These are phyloP conservation scores for Darevskia mixta DNA, from an alignment of 2,797 vertebrate species.

Conservation along the genomic window DNA sequence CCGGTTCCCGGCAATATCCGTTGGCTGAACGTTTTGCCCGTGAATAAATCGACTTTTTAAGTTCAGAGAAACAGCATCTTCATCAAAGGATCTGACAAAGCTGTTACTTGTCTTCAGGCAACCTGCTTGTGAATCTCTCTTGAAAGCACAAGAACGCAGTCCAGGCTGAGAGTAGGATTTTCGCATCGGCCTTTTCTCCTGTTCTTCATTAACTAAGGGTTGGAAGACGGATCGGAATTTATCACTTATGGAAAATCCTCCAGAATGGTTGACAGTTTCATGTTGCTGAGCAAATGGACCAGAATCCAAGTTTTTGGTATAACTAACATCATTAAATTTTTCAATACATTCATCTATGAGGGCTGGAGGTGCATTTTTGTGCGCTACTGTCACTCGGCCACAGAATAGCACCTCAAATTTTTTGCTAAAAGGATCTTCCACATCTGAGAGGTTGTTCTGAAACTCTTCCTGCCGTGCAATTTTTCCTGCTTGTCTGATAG, in stretches of 20 bases:
- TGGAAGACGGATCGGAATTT: constrained; percentile 83
- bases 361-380: constrained; percentile 94
- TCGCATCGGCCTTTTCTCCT: constrained; percentile 73
- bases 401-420: constrained; percentile 98
- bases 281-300: constrained; percentile 38
- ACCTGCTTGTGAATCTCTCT: constrained; percentile 80
- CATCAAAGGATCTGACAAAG: constrained; percentile 87
- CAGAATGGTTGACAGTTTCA: constrained; percentile 49
- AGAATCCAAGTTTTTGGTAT: constrained; percentile 64
- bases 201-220: constrained; percentile 73
- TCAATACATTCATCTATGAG: constrained; percentile 98
- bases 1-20: constrained; percentile 94
- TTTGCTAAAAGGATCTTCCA: constrained; percentile 90
- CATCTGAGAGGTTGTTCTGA: constrained; percentile 76
- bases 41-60: constrained; percentile 81
- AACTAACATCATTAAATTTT: constrained; percentile 88
- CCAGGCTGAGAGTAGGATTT: constrained; percentile 83
- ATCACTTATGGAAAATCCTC: constrained; percentile 72
- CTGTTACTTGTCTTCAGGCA: constrained; percentile 71
- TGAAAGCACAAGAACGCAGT: constrained; percentile 83
- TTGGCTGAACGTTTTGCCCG: constrained; percentile 88
- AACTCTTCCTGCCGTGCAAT: constrained; percentile 90
- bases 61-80: constrained; percentile 88
- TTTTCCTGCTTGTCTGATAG: constrained; percentile 94
- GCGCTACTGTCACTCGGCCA: constrained; percentile 91